Percentiles rank a stretch among this genome's conserved stretches.
phyloP scores from a whole-genome alignment of 2,888 invertebrate genomes.

The Rhorus exstirpatorius region DNA sequence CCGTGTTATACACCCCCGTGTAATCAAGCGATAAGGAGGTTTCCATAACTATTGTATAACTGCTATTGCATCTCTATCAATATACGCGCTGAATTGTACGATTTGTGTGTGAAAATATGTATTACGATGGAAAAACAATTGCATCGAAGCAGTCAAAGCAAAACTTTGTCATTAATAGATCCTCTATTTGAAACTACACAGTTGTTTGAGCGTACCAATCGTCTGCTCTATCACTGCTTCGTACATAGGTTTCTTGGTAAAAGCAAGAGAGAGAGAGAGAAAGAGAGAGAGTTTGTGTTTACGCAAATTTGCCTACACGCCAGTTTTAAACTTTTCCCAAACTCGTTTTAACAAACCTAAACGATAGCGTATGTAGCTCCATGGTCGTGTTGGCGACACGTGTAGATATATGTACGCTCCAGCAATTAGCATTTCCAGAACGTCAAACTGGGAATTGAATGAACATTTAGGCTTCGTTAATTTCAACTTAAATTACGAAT shows the following conservation, averaged over 20 bases:
- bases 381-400: slow-evolving; percentile 52
- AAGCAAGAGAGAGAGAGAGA: slow-evolving; percentile 27
- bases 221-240: no score
- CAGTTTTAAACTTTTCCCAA: slow-evolving; percentile 80
- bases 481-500: slow-evolving; percentile 77
- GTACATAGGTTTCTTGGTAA: no score
- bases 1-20: not conserved
- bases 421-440: slow-evolving; percentile 72
- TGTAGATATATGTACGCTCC: slow-evolving; percentile 58
- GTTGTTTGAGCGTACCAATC: no score
- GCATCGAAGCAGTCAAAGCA: not conserved
- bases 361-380: slow-evolving; percentile 59
- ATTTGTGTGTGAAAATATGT: no score
- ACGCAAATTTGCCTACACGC: slow-evolving; percentile 66
- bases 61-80: not conserved
- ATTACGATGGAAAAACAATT: not conserved
- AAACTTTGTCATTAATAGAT: not conserved
- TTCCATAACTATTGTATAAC: slow-evolving; percentile 25
- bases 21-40: slow-evolving; percentile 37
- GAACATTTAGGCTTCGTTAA: slow-evolving; percentile 80
- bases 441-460: slow-evolving; percentile 77
- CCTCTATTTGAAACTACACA: no score
- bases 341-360: slow-evolving; percentile 79
- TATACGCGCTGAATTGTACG: not conserved
- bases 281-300: slow-evolving; percentile 48